Percentiles rank a stretch among this genome's conserved stretches.
Conservation (phyloP, 2,113 vertebrate species). For the Caracal caracal region DNA sequence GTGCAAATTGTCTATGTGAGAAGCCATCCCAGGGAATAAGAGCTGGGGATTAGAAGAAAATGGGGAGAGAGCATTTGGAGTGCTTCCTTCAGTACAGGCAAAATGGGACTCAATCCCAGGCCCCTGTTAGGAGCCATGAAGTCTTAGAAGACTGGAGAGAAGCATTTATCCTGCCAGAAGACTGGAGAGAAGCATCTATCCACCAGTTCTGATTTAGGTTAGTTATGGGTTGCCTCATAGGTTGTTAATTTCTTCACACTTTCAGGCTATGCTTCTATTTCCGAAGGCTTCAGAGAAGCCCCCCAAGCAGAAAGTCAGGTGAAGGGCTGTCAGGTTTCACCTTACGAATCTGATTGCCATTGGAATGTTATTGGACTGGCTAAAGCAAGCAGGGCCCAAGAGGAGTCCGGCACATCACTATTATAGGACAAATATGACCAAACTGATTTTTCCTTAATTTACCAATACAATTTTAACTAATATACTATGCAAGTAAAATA, state of each 20-base stretch:
- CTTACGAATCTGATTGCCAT: neutral
- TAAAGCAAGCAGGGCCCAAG: neutral
- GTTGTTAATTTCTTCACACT: slow-evolving; percentile 27
- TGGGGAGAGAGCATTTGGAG: neutral
- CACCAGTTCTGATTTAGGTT: neutral
- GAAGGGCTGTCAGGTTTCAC: slow-evolving; percentile 20
- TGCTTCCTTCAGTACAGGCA: neutral
- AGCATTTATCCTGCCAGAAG: neutral
- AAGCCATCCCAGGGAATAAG: neutral
- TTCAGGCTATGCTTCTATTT: neutral
- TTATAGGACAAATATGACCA: slow-evolving; percentile 21
- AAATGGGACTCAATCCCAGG: neutral
- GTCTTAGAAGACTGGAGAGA: neutral
- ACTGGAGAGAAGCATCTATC: neutral
- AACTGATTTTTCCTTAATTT: slow-evolving; percentile 36
- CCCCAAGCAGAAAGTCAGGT: neutral
- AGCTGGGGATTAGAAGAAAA: neutral
- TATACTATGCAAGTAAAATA: neutral
- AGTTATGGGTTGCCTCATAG: neutral
- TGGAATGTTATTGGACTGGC: neutral
- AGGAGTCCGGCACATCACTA: neutral
- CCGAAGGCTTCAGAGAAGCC: slow-evolving; percentile 16
- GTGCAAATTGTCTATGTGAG: neutral
- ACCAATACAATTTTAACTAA: slow-evolving; percentile 34
- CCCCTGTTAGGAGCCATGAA: neutral